Percentiles rank a stretch among this genome's conserved stretches.
phyloP scores from a whole-genome alignment of 2,888 invertebrate species.

The Campoletis raptor region DNA sequence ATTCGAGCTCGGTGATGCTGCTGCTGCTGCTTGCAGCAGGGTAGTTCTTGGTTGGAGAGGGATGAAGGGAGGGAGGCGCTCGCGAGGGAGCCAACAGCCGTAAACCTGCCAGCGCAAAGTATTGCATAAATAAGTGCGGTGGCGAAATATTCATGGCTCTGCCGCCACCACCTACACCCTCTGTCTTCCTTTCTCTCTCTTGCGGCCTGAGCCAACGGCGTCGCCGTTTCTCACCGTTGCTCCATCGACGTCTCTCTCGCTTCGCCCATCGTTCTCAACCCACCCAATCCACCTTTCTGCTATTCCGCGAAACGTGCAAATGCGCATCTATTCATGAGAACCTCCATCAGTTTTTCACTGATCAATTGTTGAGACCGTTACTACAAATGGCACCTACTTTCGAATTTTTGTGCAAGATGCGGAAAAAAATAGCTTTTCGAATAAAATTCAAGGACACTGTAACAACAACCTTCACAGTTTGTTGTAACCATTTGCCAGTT shows the following conservation, averaged over 20 bases:
- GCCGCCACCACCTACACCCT: constrained; percentile 69
- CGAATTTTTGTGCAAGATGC: not conserved
- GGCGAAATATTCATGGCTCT: constrained; percentile 84
- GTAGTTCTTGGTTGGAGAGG: constrained; percentile 36
- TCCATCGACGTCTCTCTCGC: constrained; percentile 73
- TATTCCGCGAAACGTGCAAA: constrained; percentile 73
- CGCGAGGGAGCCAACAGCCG: constrained; percentile 78
- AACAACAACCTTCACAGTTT: not conserved
- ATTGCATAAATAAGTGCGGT: constrained; percentile 85
- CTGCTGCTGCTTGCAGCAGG: constrained; percentile 17
- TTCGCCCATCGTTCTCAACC: not conserved
- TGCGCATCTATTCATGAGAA: constrained; percentile 84
- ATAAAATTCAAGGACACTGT: not conserved
- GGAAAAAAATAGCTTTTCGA: not conserved
- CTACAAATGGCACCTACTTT: constrained; percentile 37
- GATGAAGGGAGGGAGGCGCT: constrained; percentile 38
- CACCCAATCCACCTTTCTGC: not conserved
- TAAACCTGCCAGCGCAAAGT: constrained; percentile 85
- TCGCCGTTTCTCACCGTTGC: constrained; percentile 75
- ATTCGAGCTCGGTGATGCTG: constrained; percentile 61
- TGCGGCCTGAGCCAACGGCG: constrained; percentile 48
- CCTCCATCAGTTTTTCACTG: constrained; percentile 74
- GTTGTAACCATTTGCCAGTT: not conserved
- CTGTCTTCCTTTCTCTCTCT: not conserved
- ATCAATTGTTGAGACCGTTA: constrained; percentile 66